Base-by-base conservation (phyloP, 2,888 invertebrate species). In the Aphidius colemani region DNA sequence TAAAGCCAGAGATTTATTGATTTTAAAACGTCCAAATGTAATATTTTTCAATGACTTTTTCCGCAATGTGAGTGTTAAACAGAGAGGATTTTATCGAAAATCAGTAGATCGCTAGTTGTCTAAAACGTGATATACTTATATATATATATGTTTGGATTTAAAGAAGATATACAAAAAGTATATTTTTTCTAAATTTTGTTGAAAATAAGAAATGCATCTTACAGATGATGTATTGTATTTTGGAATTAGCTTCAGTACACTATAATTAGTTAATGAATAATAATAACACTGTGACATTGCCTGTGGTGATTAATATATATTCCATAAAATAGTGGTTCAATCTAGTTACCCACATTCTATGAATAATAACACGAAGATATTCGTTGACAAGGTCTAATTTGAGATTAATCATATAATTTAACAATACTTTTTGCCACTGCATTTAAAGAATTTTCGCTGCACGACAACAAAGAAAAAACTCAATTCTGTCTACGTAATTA, bases 141-240 rank as follows among this genome's bases (percentile, higher is more conserved):
- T 2, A 78, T 77, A 77, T 69, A 62, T 72, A 72, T 73, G 72
- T 66, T 70, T 73, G 72, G 70, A 67, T 77, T 77, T 75, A 69
- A 64, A 70, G 63, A 78, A 67, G 78, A 77, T 74, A 70, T 69
- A 67, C 71, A 70, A 73, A 73, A 66, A 71, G 69, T 72, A 68
- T 76, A 74, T 76, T 76, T 75, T 75, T 73, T 71, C 13, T 71
- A 73, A 74, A 74, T 71, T 72, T 65, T 59, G 44, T 63, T 53
- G 43, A 67, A 59, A 59, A 66, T 66, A 67, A 50, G 56, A n/a
- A 48, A 46, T 50, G 63, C 53, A 41, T 63, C 60, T 56, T 48
- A 46, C 61, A 45, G 45, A 56, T 39, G 61, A 64, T 64, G 44
- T 49, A 45, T 60, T 63, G 53, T 60, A 55, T 65, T 64, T 51